Conservation (phyloP, 2,113 vertebrate species). For the Podilymbus podiceps region DNA sequence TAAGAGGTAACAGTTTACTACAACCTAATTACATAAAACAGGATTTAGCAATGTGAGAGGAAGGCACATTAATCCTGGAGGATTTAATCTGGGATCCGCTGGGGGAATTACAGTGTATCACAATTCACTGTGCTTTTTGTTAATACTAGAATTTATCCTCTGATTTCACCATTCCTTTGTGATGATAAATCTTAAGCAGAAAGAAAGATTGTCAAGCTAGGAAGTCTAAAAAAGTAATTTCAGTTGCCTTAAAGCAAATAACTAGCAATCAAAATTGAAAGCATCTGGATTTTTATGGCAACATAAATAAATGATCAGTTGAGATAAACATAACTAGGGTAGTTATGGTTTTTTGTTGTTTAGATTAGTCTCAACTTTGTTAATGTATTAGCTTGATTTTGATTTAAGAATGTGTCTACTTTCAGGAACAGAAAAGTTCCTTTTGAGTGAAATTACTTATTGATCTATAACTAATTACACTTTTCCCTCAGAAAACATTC, state of each 20-base stretch:
- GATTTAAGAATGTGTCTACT: slow-evolving; percentile 50
- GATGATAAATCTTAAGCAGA: slow-evolving; percentile 44
- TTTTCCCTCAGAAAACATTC: slow-evolving; percentile 58
- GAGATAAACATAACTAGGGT: slow-evolving; percentile 53
- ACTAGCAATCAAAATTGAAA: slow-evolving; percentile 58
- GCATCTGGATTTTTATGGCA: slow-evolving; percentile 59
- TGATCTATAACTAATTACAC: slow-evolving; percentile 70
- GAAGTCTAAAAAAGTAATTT: slow-evolving; percentile 55
- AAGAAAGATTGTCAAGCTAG: slow-evolving; percentile 29
- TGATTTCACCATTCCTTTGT: slow-evolving; percentile 6
- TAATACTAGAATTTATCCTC: slow-evolving; percentile 5
- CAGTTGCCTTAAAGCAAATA: slow-evolving; percentile 60
- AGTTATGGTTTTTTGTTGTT: slow-evolving; percentile 51
- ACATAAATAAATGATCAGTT: slow-evolving; percentile 72
- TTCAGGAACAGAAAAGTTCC: slow-evolving; percentile 44
- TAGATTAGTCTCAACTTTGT: slow-evolving; percentile 52
- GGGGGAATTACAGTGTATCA: slow-evolving; percentile 3
- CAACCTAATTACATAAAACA: not conserved
- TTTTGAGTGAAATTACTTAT: slow-evolving; percentile 70
- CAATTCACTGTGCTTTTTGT: not conserved
- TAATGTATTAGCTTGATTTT: slow-evolving; percentile 53
- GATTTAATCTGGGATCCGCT: slow-evolving; percentile 24
- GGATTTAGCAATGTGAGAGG: not conserved
- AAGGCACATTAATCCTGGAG: not conserved
- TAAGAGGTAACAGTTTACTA: not conserved